Conservation (phyloP, 2,888 invertebrate genomes). For the Melinopterus prodromus region DNA sequence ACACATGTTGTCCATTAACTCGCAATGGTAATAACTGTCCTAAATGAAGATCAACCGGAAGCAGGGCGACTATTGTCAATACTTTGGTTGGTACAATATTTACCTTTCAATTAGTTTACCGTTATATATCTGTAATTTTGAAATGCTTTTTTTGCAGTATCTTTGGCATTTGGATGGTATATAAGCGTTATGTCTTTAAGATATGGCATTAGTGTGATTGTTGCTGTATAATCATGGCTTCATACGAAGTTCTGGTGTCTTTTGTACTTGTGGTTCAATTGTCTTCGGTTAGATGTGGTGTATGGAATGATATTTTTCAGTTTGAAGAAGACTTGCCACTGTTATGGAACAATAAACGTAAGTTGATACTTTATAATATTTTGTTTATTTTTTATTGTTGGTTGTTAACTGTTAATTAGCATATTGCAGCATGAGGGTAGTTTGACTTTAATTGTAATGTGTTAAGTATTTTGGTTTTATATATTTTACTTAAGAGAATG, state of each 20-base stretch:
- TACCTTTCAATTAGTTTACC: conserved; percentile 34
- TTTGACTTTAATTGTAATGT: too few relatives aligned
- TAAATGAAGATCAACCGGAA: background rate
- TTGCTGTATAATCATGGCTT: conserved; percentile 13
- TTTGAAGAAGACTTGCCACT: background rate
- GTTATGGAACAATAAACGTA: conserved; percentile 32
- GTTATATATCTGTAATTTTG: conserved; percentile 15
- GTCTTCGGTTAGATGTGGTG: background rate
- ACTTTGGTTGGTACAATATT: conserved; percentile 18
- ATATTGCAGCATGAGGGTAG: too few relatives aligned
- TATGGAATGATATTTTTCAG: background rate
- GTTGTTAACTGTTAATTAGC: too few relatives aligned
- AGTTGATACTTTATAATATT: conserved; percentile 5
- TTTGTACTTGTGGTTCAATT: background rate
- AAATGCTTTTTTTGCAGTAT: background rate
- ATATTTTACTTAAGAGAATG: too few relatives aligned
- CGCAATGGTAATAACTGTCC: background rate
- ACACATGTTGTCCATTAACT: background rate
- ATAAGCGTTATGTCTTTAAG: background rate
- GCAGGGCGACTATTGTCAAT: background rate
- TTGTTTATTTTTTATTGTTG: too few relatives aligned
- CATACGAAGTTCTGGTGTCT: background rate
- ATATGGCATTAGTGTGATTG: conserved; percentile 10
- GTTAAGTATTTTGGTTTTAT: too few relatives aligned
- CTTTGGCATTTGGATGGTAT: background rate